Conservation (phyloP, 2,888 invertebrate species). For the Orthonevra nobilis region DNA sequence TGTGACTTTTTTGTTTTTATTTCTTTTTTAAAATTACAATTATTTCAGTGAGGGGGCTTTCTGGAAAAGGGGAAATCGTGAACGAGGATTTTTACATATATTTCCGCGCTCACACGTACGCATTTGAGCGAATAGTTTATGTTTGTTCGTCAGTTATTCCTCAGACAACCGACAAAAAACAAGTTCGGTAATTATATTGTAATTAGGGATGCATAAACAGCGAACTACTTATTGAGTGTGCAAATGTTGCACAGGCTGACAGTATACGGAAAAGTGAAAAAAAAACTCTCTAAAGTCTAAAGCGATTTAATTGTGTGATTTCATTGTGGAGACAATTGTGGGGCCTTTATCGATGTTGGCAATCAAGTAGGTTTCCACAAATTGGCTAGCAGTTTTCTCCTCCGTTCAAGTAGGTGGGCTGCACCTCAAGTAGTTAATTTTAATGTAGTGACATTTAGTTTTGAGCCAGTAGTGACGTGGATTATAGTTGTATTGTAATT, state of each 20-base stretch:
- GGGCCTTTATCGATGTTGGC: slow-evolving; percentile 64
- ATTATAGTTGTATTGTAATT: slow-evolving; percentile 26
- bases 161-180: slow-evolving; percentile 64
- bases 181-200: slow-evolving; percentile 80
- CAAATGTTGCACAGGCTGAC: slow-evolving; percentile 48
- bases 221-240: slow-evolving; percentile 49
- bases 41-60: slow-evolving; percentile 16
- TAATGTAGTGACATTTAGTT: slow-evolving; percentile 70
- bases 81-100: slow-evolving; percentile 19
- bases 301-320: slow-evolving; percentile 68
- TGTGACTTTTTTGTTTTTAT: slow-evolving; percentile 44
- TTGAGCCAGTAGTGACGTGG: slow-evolving; percentile 51
- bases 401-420: slow-evolving; percentile 64
- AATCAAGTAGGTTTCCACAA: slow-evolving; percentile 62
- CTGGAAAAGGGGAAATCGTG: neutral
- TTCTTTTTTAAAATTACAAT: too few species aligned
- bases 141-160: slow-evolving; percentile 33
- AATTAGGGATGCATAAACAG: slow-evolving; percentile 79
- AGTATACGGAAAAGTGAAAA: slow-evolving; percentile 12
- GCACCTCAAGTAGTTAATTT: slow-evolving; percentile 63
- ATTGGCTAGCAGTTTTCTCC: slow-evolving; percentile 49
- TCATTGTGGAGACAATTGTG: slow-evolving; percentile 63
- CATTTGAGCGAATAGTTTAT: slow-evolving; percentile 54
- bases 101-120: slow-evolving; percentile 53
- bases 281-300: slow-evolving; percentile 33